These are phyloP conservation scores for Aethina tumida DNA, from an alignment of 1,140 invertebrate genomes.

Conservation along the genomic window DNA sequence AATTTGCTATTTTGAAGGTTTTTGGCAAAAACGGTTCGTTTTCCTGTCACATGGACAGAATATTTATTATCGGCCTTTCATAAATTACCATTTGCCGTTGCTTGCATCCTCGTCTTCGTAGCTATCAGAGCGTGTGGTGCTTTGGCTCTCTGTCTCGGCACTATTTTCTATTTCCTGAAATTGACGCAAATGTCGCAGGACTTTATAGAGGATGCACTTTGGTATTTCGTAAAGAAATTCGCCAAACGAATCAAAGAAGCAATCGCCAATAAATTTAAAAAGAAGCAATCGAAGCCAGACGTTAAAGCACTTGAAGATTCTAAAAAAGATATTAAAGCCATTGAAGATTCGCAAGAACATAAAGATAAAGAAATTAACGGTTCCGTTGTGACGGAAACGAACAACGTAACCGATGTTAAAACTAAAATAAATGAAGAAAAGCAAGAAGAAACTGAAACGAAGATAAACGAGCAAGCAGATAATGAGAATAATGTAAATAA, in stretches of 20 bases:
- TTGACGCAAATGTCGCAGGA: slow-evolving; percentile 64
- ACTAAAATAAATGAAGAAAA: slow-evolving; percentile 2
- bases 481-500: slow-evolving; percentile 6
- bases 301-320: background rate
- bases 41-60: slow-evolving; percentile 42
- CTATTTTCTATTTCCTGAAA: slow-evolving; percentile 47
- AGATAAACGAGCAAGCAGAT: slow-evolving; percentile 3
- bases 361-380: background rate
- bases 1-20: slow-evolving; percentile 35
- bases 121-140: slow-evolving; percentile 45
- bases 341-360: slow-evolving; percentile 6
- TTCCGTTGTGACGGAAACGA: background rate
- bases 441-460: slow-evolving; percentile 6
- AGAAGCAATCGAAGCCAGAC: slow-evolving; percentile 1
- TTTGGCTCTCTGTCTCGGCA: slow-evolving; percentile 40
- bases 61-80: slow-evolving; percentile 43
- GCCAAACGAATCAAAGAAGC: slow-evolving; percentile 30
- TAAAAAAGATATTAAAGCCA: slow-evolving; percentile 4
- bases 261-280: slow-evolving; percentile 8
- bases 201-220: slow-evolving; percentile 56
- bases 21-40: slow-evolving; percentile 40
- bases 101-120: slow-evolving; percentile 38
- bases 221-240: slow-evolving; percentile 41
- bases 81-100: slow-evolving; percentile 42
- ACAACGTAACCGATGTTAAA: background rate